phyloP scores from a whole-genome alignment of 2,113 vertebrate species.

The Chelonoidis abingdonii region DNA sequence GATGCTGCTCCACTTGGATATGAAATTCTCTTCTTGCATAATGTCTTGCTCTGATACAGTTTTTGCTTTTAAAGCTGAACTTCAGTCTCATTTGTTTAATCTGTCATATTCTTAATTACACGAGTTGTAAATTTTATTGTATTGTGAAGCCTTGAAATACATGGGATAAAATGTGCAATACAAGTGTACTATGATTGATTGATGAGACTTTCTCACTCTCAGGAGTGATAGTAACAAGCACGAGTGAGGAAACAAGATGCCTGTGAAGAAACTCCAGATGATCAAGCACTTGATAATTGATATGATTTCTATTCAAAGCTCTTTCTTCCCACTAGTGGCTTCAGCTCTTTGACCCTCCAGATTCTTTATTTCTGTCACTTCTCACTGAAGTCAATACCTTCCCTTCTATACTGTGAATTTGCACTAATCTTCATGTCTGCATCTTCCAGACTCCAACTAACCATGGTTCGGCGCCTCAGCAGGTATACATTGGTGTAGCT shows the following conservation, averaged over 20 bases:
- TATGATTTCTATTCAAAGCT: neutral
- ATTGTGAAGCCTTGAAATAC: conserved; percentile 62
- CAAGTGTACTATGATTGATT: conserved; percentile 18
- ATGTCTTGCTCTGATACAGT: conserved; percentile 55
- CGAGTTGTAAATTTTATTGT: conserved; percentile 75
- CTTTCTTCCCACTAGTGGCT: neutral
- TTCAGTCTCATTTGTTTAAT: conserved; percentile 74
- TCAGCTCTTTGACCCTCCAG: neutral
- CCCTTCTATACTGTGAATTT: neutral
- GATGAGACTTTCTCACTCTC: neutral
- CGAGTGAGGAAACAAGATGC: neutral
- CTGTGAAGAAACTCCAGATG: neutral
- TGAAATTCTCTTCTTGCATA: conserved; percentile 61
- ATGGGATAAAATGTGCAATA: conserved; percentile 12
- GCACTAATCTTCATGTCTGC: neutral
- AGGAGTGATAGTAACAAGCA: neutral
- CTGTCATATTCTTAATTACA: conserved; percentile 76
- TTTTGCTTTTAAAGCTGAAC: conserved; percentile 2
- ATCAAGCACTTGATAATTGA: neutral
- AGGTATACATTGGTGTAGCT: neutral
- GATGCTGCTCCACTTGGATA: conserved; percentile 38
- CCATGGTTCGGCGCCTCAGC: fast-evolving
- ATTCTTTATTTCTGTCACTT: neutral
- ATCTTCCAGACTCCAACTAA: neutral
- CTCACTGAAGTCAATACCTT: neutral